Base-by-base conservation (phyloP, 2,888 invertebrate species). In the Caradrina kadenii region DNA sequence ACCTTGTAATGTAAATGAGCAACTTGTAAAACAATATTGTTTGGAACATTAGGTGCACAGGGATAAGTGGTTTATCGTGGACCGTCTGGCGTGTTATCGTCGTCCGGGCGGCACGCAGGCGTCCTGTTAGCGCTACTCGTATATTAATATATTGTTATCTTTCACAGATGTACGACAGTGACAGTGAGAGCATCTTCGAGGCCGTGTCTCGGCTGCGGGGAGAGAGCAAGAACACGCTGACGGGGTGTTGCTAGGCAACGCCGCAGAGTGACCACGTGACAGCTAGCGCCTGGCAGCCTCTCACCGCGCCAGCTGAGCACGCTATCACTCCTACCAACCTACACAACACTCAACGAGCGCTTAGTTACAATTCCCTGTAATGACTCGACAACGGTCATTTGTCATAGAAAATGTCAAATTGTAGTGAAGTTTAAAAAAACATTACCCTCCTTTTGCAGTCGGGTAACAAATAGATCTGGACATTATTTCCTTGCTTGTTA, bases 141-240 rank as follows among this genome's bases (percentile, higher is more conserved):
- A 15, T 72, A 63, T 50, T 72, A 62, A 80, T 72, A 67, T 21
- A 52, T 8, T 72, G 53, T 79, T 76, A 56, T 81, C 78, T 79
- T 56, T 66, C 65, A 26, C 78, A 85, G 87, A 85, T 76, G 75
- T 90, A 87, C 65, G 93, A 93, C 75, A 91, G 81, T 15, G 93
- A 93, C 62, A 83, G 73, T 56, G 93, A 93, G 72, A 88, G 85
- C 42, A 72, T 93, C 22, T 93, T 91, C 86, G 92, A 92, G 73
- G 17, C 66, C 11, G 19, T 71, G 22, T 8, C 54, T 10, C 88
- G 86, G 73, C 79, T 91, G 19, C 88, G 84, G 7, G 88, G 85
- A 6, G 89, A 90, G 54, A 86, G 71, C 69, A 79, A 79, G 64
- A 90, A 82, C 82, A 81, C 89, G 19, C 92, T 80, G 31, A 42